Evolutionary conservation across 1,140 invertebrate species (phyloP), one percentile per base, ranked within the genome.

Genomic region (Pseudomyrmex gracilis): DNA sequence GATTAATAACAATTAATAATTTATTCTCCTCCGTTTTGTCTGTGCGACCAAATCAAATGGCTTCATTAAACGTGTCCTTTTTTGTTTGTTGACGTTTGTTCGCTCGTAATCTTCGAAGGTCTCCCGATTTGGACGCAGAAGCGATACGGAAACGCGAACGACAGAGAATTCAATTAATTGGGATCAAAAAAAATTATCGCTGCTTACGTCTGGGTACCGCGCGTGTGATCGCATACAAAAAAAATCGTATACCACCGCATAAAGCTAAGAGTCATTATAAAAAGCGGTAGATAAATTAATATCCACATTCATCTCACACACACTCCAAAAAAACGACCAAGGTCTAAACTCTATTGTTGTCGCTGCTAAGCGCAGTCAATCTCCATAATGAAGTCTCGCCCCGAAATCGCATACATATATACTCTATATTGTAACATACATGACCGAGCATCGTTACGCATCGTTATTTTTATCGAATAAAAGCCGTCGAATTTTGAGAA

Each of bases 141-240:
- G n/a, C 10, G 47, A 67, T 63, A 12, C 55, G 82, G 49, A 87
- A 53, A 43, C 53, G 7, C 53, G 7, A 77, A 51, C 43, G 24
- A 24, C 76, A 82, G 7, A 34, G 76, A 71, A 90, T 87, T 66
- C 49, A 86, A 90, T 88, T 84, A 80, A 78, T 20, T 9, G 10
- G 51, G 13, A 7, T 66, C 13, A 13, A 20, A 67, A 13, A 20
- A 67, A 55, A 24, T 55, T 53, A 45, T 2, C 22, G 24, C 66
- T 13, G 49, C n/a, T 67, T 53, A 53, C 47, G 60, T 66, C n/a
- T 5, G 73, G 22, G 22, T n/a, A n/a, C 5, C 34, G 7, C 34
- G 17, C 45, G 13, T 51, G 45, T 51, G 45, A 64, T 74, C 1
- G 12, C 20, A n/a, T n/a, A n/a, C 45, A 64, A 34, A 74, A 64